A percentile compares a stretch with the other conserved stretches of the same genome.
phyloP scores from a whole-genome alignment of 2,888 invertebrate species.

The Eupithecia pulchellata region DNA sequence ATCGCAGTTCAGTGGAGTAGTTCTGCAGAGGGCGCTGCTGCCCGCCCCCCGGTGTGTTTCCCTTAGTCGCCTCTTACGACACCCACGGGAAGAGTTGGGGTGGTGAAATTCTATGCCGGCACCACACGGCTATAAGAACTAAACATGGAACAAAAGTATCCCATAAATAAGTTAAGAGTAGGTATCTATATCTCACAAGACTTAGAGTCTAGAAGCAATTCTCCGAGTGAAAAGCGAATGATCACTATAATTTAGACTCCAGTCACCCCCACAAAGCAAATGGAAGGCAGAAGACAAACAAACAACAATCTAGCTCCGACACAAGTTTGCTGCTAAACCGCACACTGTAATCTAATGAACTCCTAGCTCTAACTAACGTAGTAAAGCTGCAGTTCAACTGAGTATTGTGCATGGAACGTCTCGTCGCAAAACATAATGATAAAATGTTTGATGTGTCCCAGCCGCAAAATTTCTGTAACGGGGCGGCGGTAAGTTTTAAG shows the following conservation, averaged over 20 bases:
- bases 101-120: too few species aligned
- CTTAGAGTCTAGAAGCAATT: neutral
- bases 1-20: too few species aligned
- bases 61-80: too few species aligned
- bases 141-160: too few species aligned
- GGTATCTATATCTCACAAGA: neutral
- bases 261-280: conserved; percentile 19
- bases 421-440: neutral
- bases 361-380: conserved; percentile 5
- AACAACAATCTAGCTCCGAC: conserved; percentile 21
- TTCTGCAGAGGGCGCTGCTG: too few species aligned
- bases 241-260: conserved; percentile 10
- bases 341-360: conserved; percentile 30
- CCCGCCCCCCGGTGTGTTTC: too few species aligned
- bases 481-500: neutral
- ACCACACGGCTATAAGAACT: too few species aligned
- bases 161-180: too few species aligned
- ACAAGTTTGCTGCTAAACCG: conserved; percentile 26
- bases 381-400: conserved; percentile 8
- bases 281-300: conserved; percentile 18
- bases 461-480: neutral
- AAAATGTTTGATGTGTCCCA: neutral
- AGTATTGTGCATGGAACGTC: neutral
- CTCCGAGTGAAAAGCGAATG: neutral
- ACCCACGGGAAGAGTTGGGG: too few species aligned